Percentiles rank a stretch among this genome's conserved stretches.
These are phyloP conservation scores for Caenorhabditis latens DNA, from an alignment of 1,140 invertebrate genomes.

Conservation along the genomic window DNA sequence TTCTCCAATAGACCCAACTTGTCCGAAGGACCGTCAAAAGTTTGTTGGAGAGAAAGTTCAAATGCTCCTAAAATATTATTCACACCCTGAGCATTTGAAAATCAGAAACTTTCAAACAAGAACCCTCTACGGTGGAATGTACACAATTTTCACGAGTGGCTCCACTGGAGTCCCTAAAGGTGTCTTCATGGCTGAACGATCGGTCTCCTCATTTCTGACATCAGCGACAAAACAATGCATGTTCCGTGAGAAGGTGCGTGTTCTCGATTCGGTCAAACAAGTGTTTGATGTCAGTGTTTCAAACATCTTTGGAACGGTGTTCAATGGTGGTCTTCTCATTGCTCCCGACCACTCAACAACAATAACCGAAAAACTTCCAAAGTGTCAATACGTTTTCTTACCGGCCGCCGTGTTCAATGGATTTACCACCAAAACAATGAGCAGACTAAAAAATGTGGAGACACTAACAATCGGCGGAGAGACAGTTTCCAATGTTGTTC, in stretches of 20 bases:
- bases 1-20: slow-evolving; percentile 64
- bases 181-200: slow-evolving; percentile 66
- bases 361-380: slow-evolving; percentile 47
- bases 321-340: slow-evolving; percentile 64
- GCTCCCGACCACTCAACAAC: slow-evolving; percentile 22
- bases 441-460: slow-evolving; percentile 57
- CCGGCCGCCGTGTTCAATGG: slow-evolving; percentile 73
- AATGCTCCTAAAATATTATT: neutral
- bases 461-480: slow-evolving; percentile 71
- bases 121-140: slow-evolving; percentile 41
- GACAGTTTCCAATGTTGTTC: slow-evolving; percentile 56
- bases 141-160: slow-evolving; percentile 72
- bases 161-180: slow-evolving; percentile 73
- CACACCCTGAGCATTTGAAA: neutral
- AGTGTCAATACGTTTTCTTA: slow-evolving; percentile 65
- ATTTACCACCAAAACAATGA: slow-evolving; percentile 60
- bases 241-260: slow-evolving; percentile 42
- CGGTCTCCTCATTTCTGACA: slow-evolving; percentile 62
- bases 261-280: slow-evolving; percentile 70
- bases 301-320: slow-evolving; percentile 69
- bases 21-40: slow-evolving; percentile 54
- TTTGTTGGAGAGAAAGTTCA: neutral
- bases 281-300: slow-evolving; percentile 72
- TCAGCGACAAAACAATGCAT: slow-evolving; percentile 58
- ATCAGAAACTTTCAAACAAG: neutral